These are phyloP conservation scores for Chaetorhynchus papuensis DNA, from an alignment of 2,113 vertebrate species.

Conservation along the genomic window DNA sequence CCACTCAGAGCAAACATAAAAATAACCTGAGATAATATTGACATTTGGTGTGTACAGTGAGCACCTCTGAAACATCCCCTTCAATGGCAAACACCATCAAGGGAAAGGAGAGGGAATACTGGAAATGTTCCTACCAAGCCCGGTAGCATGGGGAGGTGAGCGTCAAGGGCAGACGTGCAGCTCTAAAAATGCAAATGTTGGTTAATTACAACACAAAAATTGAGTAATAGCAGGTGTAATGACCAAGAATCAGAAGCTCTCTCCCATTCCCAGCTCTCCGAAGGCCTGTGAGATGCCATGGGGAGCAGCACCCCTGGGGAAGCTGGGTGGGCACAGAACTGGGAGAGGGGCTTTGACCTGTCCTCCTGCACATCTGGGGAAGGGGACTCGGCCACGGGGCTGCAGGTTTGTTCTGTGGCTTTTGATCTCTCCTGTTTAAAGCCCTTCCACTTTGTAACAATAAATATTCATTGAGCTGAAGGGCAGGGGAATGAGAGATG, in stretches of 20 bases:
- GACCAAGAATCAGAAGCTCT: neutral
- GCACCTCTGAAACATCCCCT: neutral
- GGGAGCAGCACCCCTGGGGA: neutral
- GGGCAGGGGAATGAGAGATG: neutral
- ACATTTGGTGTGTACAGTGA: neutral
- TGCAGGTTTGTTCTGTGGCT: neutral
- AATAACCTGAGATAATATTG: neutral
- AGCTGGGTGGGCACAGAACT: fast-evolving
- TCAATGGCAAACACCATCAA: fast-evolving
- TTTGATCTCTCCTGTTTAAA: neutral
- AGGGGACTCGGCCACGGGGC: neutral
- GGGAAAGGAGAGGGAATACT: neutral
- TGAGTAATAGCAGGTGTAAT: neutral
- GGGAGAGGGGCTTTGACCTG: neutral
- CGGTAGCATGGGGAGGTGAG: neutral
- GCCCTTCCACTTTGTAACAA: neutral
- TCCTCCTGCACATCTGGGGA: neutral
- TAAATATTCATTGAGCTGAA: constrained; percentile 2
- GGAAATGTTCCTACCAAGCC: neutral
- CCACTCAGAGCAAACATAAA: neutral
- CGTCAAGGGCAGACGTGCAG: fast-evolving
- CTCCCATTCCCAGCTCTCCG: neutral
- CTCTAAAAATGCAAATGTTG: neutral
- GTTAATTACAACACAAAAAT: neutral
- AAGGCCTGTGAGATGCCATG: neutral